Base-by-base conservation (phyloP, 2,113 vertebrate genomes). In the Ailurus styani region DNA sequence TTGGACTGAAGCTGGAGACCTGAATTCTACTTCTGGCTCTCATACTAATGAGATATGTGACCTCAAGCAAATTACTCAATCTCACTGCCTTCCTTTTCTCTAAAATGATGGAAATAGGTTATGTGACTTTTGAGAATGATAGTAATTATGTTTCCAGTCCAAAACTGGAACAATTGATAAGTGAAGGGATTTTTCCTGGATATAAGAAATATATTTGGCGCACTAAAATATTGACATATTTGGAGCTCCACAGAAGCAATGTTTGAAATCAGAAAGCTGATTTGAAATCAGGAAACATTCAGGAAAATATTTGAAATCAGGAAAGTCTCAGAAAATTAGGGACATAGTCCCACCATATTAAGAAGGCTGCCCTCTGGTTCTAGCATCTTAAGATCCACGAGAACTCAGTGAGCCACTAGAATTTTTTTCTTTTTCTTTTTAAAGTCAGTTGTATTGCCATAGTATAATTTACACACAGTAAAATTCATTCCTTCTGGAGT, bases 31-130 rank as follows among this genome's bases (percentile, higher is more conserved):
- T 91, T 83, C 82, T 83, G 70, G 23, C 34, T 87, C 29, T 87
- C 54, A 72, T 72, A 25, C 8, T 78, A 78, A 94, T 95, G 17
- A 93, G 52, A 64, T 75, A 64, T 47, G 23, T 84, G 34, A 96
- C 66, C 86, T 95, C 37, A 93, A 90, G 66, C 47, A 95, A 91
- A 87, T 94, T 68, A 50, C 9, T 89, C n/a, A 40, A 25, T 81
- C 31, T 85, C 3, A 6, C 21, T 91, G 29, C 18, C 52, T 93
- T 42, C 23, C 66, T 37, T 55, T 96, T 96, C 84, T 96, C 86
- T 95, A 85, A 96, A 87, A 93, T 42, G 47, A 91, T 88, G 14
- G 72, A 25, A 94, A 77, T 85, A 87, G 10, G 23, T 31, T 84
- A 9, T 55, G 40, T 42, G 78, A 57, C 25, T 66, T 86, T 94